A percentile compares a stretch with the other conserved stretches of the same genome.
Evolutionary conservation across 2,888 invertebrate genomes (phyloP).

Genomic region (Octodonta nipae): DNA sequence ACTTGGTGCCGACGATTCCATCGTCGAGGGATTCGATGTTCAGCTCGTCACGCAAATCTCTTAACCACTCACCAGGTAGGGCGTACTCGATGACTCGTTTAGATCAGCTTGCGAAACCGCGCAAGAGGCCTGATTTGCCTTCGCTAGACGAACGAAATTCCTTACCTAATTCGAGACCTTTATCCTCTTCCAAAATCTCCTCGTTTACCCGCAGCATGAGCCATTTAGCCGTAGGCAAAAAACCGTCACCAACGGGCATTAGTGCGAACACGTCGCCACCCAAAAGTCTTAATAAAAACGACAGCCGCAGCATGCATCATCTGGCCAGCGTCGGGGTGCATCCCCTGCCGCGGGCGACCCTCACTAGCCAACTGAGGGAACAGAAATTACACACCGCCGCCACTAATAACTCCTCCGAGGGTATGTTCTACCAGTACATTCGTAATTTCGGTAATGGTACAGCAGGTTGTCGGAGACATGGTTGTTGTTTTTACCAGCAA

Average conservation of each 20-base stretch:
- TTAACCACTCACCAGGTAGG: conserved; percentile 56
- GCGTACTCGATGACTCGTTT: conserved; percentile 88
- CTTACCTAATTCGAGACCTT: conserved; percentile 25
- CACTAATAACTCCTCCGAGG: conserved; percentile 22
- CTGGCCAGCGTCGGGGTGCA: conserved; percentile 27
- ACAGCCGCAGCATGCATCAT: conserved; percentile 36
- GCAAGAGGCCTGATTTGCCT: conserved; percentile 38
- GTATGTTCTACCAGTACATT: conserved; percentile 26
- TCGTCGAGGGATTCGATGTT: conserved; percentile 51
- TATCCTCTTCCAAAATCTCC: conserved; percentile 28
- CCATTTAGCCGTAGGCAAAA: conserved; percentile 45
- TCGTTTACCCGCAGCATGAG: conserved; percentile 59
- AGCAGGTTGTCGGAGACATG: no score
- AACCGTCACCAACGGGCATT: conserved; percentile 32
- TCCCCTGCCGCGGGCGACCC: conserved; percentile 30
- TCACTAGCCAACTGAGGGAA: conserved; percentile 34
- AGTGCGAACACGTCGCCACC: no score
- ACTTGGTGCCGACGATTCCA: conserved; percentile 81
- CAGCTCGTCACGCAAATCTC: conserved; percentile 38
- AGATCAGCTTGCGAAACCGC: conserved; percentile 69
- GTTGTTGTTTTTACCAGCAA: no score
- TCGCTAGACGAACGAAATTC: conserved; percentile 29
- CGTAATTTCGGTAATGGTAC: no score
- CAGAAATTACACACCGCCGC: conserved; percentile 25
- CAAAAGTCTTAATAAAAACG: conserved; percentile 31